These are phyloP conservation scores for Ophion slaviceki DNA, from an alignment of 2,888 invertebrate species.

Conservation along the genomic window DNA sequence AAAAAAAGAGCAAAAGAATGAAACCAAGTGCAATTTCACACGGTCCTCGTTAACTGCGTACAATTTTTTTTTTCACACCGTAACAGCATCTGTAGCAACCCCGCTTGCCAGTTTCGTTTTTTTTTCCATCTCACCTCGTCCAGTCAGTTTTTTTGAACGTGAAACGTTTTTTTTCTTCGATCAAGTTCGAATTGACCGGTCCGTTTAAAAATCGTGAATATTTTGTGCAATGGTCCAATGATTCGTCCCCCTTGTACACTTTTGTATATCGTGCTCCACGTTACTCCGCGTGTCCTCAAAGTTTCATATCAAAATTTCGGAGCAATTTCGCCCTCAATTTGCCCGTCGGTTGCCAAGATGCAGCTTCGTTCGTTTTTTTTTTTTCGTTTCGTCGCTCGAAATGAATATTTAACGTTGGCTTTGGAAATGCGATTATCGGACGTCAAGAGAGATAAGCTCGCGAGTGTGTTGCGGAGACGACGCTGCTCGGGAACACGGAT, in stretches of 20 bases:
- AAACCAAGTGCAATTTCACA: constrained; percentile 21
- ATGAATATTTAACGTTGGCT: not conserved
- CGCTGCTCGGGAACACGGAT: constrained; percentile 19
- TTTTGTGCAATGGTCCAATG: not conserved
- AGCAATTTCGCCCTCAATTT: not conserved
- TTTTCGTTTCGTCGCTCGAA: not conserved
- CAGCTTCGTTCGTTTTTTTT: not conserved
- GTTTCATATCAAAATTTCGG: not conserved
- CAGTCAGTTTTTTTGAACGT: constrained; percentile 25
- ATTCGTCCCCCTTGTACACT: not conserved
- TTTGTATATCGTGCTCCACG: not conserved
- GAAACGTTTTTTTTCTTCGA: not conserved
- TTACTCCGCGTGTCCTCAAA: not conserved
- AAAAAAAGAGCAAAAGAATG: constrained; percentile 52
- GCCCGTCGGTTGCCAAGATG: not conserved
- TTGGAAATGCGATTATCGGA: constrained; percentile 1
- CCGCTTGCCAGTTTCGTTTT: constrained; percentile 62
- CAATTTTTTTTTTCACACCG: constrained; percentile 38
- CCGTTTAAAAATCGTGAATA: not conserved
- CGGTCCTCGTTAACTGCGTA: constrained; percentile 56
- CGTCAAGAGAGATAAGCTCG: not conserved
- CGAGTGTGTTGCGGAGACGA: constrained; percentile 28
- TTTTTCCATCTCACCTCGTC: constrained; percentile 59
- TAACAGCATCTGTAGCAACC: constrained; percentile 61
- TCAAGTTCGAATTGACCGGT: not conserved